Evolutionary conservation across 2,797 vertebrate species (phyloP).

Genomic region (Taeniopygia guttata): DNA sequence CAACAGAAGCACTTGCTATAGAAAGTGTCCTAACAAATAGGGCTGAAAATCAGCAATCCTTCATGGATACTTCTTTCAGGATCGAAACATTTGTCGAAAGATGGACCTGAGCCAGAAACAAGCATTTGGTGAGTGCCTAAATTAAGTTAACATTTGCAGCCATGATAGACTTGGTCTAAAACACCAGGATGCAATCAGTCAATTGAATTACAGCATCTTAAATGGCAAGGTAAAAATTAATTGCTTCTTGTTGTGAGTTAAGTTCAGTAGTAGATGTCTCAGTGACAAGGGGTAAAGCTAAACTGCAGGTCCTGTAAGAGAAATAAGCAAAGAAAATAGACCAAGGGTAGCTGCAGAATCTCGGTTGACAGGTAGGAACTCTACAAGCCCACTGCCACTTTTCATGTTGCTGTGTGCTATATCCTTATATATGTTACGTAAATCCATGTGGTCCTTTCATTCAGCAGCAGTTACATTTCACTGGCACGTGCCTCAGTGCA

Average conservation of each 20-base stretch:
- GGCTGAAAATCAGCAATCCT: constrained; percentile 43
- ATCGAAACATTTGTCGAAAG: constrained; percentile 45
- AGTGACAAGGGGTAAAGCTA: not conserved
- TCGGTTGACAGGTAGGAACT: not conserved
- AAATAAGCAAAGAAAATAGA: not conserved
- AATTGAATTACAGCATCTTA: constrained; percentile 22
- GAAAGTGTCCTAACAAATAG: not conserved
- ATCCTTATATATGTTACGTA: not conserved
- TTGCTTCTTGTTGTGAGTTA: not conserved
- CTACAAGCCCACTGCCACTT: not conserved
- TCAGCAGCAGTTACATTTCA: not conserved
- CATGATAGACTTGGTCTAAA: constrained; percentile 59
- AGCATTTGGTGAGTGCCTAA: constrained; percentile 52
- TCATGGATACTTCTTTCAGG: constrained; percentile 14
- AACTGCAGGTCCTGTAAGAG: not conserved
- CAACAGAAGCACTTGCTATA: not conserved
- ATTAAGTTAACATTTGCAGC: constrained; percentile 53
- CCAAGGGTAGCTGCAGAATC: not conserved
- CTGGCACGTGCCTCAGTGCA: not conserved
- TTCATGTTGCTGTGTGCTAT: not conserved
- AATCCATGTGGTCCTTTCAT: not conserved
- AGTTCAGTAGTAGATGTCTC: not conserved
- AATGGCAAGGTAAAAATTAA: constrained; percentile 36
- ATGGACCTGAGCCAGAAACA: constrained; percentile 45
- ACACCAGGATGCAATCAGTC: constrained; percentile 39